Percentiles rank a stretch among this genome's conserved stretches.
Conservation (phyloP, 35 echinoderm and acorn worm genomes). For the Patiria miniata region DNA sequence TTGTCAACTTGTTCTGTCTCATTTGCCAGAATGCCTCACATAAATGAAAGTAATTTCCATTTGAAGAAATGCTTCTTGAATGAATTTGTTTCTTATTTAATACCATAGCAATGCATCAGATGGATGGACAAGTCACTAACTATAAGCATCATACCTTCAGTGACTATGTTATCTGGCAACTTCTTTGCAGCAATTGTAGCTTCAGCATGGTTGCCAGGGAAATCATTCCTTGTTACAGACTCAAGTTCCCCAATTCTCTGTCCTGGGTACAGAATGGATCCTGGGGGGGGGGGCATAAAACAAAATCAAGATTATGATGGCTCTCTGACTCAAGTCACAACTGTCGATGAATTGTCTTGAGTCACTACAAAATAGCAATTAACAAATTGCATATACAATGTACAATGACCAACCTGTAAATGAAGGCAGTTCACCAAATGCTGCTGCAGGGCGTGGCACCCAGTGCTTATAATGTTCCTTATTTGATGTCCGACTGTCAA, state of each 20-base stretch:
- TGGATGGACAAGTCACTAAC: too few species aligned
- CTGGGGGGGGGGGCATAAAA: constrained; percentile 44
- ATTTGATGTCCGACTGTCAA: constrained; percentile 84
- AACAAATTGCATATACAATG: too few species aligned
- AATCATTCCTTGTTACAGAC: constrained; percentile 85
- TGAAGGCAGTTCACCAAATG: constrained; percentile 88
- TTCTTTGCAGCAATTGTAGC: constrained; percentile 45
- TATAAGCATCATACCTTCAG: constrained; percentile 76
- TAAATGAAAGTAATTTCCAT: too few species aligned
- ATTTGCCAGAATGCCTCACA: too few species aligned
- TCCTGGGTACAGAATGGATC: constrained; percentile 92
- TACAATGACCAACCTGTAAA: constrained; percentile 69
- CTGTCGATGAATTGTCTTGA: too few species aligned
- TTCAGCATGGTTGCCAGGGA: constrained; percentile 42
- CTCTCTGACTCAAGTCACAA: too few species aligned
- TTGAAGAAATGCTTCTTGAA: too few species aligned
- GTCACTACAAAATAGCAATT: too few species aligned
- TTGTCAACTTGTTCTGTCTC: too few species aligned
- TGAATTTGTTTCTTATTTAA: too few species aligned
- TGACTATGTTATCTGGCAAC: constrained; percentile 43
- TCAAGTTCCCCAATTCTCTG: constrained; percentile 71
- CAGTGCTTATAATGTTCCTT: constrained; percentile 84
- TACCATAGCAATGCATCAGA: too few species aligned
- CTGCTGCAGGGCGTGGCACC: constrained; percentile 57
- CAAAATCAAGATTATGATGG: background rate